Evolutionary conservation across 2,797 vertebrate species (phyloP).

Genomic region (Graptemys geographica): DNA sequence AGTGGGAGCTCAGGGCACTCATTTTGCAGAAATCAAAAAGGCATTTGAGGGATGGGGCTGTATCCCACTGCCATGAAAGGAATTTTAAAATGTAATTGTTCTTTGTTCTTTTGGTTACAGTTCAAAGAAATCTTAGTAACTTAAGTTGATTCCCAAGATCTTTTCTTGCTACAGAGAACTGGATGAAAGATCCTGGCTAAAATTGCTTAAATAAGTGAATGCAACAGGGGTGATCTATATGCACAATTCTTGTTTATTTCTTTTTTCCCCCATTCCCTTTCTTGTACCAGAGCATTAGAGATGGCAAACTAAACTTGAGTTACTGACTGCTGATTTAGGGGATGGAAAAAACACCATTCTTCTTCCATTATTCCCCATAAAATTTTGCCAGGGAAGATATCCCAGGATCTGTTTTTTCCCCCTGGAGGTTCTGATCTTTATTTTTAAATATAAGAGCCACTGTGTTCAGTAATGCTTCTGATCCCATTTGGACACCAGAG

Average conservation of each 20-base stretch:
- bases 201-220: not conserved
- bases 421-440: not conserved
- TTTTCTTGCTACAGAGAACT: not conserved
- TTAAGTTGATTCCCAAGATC: not conserved
- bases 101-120: not conserved
- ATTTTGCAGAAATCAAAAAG: not conserved
- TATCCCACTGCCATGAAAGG: not conserved
- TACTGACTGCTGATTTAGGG: not conserved
- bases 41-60: not conserved
- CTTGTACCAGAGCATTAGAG: not conserved
- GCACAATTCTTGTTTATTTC: not conserved
- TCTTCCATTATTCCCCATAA: not conserved
- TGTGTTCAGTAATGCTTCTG: not conserved
- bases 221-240: not conserved
- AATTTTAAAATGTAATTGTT: not conserved
- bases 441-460: not conserved
- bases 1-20: no score
- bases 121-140: not conserved
- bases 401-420: not conserved
- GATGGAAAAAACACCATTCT: not conserved
- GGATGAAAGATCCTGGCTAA: not conserved
- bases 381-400: not conserved
- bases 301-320: not conserved
- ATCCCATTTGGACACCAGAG: not conserved
- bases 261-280: not conserved